Conservation (phyloP, 2,113 vertebrate species). For the Silurus glanis region DNA sequence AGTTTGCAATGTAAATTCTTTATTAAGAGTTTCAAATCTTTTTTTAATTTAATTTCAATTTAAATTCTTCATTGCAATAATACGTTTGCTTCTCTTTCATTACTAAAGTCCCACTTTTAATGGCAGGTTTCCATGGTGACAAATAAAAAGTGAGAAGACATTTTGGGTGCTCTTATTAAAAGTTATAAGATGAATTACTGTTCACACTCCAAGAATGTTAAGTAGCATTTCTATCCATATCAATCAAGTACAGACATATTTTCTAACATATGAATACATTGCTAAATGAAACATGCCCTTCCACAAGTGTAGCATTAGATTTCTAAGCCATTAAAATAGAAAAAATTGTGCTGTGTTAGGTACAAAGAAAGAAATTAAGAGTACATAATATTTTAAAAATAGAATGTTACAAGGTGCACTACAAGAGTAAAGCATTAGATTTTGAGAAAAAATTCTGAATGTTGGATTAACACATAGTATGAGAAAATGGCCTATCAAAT, state of each 20-base stretch:
- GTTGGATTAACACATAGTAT: background rate
- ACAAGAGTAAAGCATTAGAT: background rate
- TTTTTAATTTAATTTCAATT: conserved; percentile 8
- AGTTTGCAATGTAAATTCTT: background rate
- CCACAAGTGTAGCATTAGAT: background rate
- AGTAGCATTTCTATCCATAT: conserved; percentile 2
- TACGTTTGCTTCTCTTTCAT: conserved; percentile 4
- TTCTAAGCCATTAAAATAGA: background rate
- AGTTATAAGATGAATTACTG: conserved; percentile 18
- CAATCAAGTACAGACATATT: background rate
- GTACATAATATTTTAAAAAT: background rate
- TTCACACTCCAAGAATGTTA: background rate
- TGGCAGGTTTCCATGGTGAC: conserved; percentile 57
- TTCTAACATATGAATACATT: background rate
- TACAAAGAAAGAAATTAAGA: background rate
- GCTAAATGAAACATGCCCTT: background rate
- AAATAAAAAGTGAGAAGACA: conserved; percentile 41
- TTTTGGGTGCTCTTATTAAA: conserved; percentile 49
- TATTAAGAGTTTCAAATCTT: conserved; percentile 9
- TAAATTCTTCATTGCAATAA: conserved; percentile 26
- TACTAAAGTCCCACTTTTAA: conserved; percentile 17
- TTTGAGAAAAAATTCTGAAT: background rate
- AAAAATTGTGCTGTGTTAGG: background rate
- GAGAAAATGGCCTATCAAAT: background rate
- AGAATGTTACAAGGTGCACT: background rate